A percentile compares a stretch with the other conserved stretches of the same genome.
Evolutionary conservation across 1,140 invertebrate species (phyloP).

Genomic region (Mamestra configurata): DNA sequence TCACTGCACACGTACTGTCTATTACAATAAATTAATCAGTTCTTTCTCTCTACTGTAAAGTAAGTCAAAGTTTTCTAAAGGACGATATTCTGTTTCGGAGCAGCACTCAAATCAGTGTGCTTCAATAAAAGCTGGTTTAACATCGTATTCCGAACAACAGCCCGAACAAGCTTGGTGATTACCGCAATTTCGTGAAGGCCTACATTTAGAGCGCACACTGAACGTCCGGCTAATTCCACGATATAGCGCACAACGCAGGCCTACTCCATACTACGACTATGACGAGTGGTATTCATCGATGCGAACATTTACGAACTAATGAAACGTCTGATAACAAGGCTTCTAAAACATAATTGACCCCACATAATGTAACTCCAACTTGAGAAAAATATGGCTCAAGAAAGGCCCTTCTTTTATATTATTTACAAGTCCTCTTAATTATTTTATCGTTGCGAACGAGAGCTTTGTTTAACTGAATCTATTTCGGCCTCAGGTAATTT

Average conservation of each 20-base stretch:
- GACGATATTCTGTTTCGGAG: not conserved
- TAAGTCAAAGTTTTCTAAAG: no score
- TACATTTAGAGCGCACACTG: slow-evolving; percentile 9
- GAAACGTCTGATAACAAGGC: slow-evolving; percentile 15
- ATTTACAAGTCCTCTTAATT: slow-evolving; percentile 46
- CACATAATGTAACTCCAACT: slow-evolving; percentile 13
- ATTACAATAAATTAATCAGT: no score
- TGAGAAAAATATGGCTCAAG: slow-evolving; percentile 5
- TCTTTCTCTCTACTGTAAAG: no score
- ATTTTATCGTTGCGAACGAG: slow-evolving; percentile 37
- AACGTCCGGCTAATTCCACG: slow-evolving; percentile 14
- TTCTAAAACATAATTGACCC: slow-evolving; percentile 1
- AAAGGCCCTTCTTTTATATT: slow-evolving; percentile 25
- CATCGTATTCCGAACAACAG: slow-evolving; percentile 27
- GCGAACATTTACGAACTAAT: not conserved
- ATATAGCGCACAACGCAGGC: not conserved
- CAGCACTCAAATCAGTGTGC: slow-evolving; percentile 23
- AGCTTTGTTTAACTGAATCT: slow-evolving; percentile 36
- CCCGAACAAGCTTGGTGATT: slow-evolving; percentile 9
- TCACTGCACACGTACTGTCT: no score
- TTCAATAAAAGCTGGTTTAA: slow-evolving; percentile 26
- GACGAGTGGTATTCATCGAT: slow-evolving; percentile 9
- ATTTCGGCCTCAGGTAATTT: slow-evolving; percentile 37
- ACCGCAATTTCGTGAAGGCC: slow-evolving; percentile 23
- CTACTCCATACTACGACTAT: not conserved